These are phyloP conservation scores for Nothobranchius furzeri DNA, from an alignment of 2,113 vertebrate genomes.

Conservation along the genomic window DNA sequence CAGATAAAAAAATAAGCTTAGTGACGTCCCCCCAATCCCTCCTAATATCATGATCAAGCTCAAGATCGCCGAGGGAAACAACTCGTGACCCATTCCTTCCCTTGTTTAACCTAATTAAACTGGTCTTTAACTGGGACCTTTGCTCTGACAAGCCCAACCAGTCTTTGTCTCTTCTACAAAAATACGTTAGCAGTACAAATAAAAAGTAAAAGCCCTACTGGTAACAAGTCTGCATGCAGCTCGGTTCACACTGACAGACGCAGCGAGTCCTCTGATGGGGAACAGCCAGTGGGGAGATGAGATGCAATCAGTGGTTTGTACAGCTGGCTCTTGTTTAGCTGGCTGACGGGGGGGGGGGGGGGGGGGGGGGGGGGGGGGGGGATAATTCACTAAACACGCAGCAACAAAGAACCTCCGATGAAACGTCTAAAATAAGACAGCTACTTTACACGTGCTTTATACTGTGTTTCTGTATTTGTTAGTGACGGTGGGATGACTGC, in stretches of 20 bases:
- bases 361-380: slow-evolving; percentile 8
- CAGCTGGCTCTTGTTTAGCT: slow-evolving; percentile 73
- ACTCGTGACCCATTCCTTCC: too few species aligned
- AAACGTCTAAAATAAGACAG: slow-evolving; percentile 19
- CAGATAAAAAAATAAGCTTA: too few species aligned
- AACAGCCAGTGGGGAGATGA: slow-evolving; percentile 58
- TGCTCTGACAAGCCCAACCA: background rate
- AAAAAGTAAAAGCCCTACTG: background rate
- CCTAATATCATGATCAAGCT: too few species aligned
- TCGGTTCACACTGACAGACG: slow-evolving; percentile 12
- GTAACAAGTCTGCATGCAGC: slow-evolving; percentile 10
- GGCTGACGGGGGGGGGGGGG: slow-evolving; percentile 22
- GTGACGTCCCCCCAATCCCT: too few species aligned
- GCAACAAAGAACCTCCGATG: slow-evolving; percentile 55
- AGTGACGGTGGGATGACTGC: too few species aligned
- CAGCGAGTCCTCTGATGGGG: slow-evolving; percentile 29
- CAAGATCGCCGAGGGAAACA: too few species aligned
- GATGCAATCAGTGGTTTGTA: slow-evolving; percentile 66
- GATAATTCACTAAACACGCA: slow-evolving; percentile 9
- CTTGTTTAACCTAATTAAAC: too few species aligned
- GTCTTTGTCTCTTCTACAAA: slow-evolving; percentile 6
- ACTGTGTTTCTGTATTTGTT: too few species aligned
- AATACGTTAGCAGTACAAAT: background rate
- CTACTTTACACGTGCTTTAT: background rate
- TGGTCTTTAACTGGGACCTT: too few species aligned